Evolutionary conservation across 2,797 vertebrate genomes (phyloP).

Genomic region (Enteromius fasciolatus): DNA sequence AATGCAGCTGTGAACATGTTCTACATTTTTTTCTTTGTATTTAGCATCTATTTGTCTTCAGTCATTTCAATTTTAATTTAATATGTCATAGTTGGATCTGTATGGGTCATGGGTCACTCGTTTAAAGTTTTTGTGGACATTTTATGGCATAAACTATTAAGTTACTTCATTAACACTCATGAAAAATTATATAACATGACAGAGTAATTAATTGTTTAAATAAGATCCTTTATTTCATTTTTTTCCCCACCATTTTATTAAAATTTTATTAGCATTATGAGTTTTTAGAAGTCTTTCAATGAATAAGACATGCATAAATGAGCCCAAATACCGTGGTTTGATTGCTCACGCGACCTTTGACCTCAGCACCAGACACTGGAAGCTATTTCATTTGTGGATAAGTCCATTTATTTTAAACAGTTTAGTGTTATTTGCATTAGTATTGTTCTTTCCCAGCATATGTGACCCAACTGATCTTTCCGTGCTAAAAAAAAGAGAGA

Average conservation of each 20-base stretch:
- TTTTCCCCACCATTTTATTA: no score
- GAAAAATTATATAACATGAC: not conserved
- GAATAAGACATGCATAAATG: not conserved
- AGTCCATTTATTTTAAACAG: not conserved
- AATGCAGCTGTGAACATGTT: not conserved
- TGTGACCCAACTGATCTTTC: conserved; percentile 61
- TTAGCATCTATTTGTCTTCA: not conserved
- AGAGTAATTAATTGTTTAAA: not conserved
- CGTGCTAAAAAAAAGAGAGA: conserved; percentile 64
- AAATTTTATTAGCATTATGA: not conserved
- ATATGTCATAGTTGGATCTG: not conserved
- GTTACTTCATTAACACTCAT: not conserved
- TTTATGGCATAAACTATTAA: not conserved
- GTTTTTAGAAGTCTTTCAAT: not conserved
- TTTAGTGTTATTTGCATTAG: not conserved
- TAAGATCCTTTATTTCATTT: no score
- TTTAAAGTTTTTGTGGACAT: not conserved
- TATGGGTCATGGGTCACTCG: no score
- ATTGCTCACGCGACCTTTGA: not conserved
- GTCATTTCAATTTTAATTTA: not conserved
- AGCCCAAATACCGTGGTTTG: not conserved
- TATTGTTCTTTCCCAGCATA: not conserved
- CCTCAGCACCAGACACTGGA: not conserved
- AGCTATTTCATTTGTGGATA: conserved; percentile 26
- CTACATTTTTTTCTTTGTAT: not conserved